A percentile compares a stretch with the other conserved stretches of the same genome.
phyloP scores from a whole-genome alignment of 2,888 invertebrate species.

The Erebia aethiops region DNA sequence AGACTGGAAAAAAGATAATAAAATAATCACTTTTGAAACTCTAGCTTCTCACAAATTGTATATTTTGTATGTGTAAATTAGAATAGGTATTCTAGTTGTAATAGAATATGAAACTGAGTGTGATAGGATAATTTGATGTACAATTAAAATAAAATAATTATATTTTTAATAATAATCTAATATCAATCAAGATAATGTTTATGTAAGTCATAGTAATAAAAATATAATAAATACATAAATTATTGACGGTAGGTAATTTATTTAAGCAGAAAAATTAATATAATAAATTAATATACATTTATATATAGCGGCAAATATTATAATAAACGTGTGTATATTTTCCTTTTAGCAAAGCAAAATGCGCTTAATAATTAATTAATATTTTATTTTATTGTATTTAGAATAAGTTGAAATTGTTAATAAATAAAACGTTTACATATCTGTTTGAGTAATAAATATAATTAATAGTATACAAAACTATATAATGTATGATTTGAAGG shows the following conservation, averaged over 20 bases:
- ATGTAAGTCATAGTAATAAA: background rate
- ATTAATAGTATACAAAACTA: background rate
- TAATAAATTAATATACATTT: no score
- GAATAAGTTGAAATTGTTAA: slow-evolving; percentile 4
- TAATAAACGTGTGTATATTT: background rate
- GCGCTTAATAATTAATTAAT: slow-evolving; percentile 1
- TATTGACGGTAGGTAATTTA: no score
- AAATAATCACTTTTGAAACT: no score
- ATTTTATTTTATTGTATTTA: background rate
- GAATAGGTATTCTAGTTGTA: background rate
- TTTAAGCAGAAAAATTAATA: no score
- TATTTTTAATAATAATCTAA: no score
- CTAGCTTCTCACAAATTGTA: no score
- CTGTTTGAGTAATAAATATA: background rate
- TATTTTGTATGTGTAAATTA: no score
- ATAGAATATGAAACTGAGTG: background rate
- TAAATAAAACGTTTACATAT: slow-evolving; percentile 11
- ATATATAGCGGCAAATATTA: no score
- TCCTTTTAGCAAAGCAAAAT: slow-evolving; percentile 1
- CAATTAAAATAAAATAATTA: background rate
- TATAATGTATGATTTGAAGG: background rate
- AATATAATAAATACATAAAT: no score
- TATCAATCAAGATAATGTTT: background rate
- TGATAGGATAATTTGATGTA: background rate
- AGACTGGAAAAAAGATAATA: no score